phyloP scores from a whole-genome alignment of 92 coral and sea anemone species.

The Phenganax subtilis region DNA sequence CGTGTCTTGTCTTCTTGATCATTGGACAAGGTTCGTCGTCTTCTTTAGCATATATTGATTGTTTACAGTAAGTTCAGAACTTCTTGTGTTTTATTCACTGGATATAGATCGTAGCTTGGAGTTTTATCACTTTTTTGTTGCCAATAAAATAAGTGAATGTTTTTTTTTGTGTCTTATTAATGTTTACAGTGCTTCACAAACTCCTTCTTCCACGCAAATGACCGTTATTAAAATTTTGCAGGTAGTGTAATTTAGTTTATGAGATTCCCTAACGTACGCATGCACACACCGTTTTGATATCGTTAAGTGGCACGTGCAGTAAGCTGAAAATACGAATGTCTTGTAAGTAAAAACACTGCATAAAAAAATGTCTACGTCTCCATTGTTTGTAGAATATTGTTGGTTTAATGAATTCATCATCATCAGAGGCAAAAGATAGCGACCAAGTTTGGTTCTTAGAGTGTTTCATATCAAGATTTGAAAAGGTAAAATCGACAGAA shows the following conservation, averaged over 20 bases:
- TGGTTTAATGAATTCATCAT: background rate
- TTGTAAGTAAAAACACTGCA: too few species aligned
- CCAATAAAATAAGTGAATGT: too few species aligned
- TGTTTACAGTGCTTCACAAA: too few species aligned
- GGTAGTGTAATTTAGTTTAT: background rate
- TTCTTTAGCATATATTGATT: too few species aligned
- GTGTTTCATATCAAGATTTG: background rate
- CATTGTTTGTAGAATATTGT: background rate
- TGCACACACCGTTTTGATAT: background rate
- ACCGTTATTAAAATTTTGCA: background rate
- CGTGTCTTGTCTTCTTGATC: slow-evolving; percentile 17
- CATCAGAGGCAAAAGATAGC: background rate
- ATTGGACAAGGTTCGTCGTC: slow-evolving; percentile 12
- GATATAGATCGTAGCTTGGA: too few species aligned
- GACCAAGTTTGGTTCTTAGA: background rate
- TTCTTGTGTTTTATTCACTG: too few species aligned
- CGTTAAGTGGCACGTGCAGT: background rate
- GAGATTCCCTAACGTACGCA: background rate
- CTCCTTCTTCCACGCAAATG: background rate
- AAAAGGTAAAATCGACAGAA: background rate
- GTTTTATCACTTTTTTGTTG: too few species aligned
- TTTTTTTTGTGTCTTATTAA: too few species aligned
- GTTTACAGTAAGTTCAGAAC: too few species aligned
- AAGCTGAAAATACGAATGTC: too few species aligned
- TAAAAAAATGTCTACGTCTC: background rate